Evolutionary conservation across 1,140 invertebrate species (phyloP).

Genomic region (Neodiprion virginianus): DNA sequence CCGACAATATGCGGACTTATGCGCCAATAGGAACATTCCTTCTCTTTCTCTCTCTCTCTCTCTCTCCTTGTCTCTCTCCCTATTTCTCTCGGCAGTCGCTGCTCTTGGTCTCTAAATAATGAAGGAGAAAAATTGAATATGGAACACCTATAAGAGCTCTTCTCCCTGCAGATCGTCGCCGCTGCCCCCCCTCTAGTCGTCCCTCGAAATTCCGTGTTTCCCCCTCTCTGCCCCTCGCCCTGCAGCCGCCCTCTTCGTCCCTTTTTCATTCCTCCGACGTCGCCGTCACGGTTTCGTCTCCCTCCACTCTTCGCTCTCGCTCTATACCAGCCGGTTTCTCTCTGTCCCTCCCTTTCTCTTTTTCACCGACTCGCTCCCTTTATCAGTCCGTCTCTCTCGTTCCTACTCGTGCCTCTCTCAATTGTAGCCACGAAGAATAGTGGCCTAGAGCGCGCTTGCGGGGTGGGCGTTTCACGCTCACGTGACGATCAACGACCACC

Average conservation of each 20-base stretch:
- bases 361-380: constrained; percentile 7
- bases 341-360: constrained; percentile 14
- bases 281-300: constrained; percentile 1
- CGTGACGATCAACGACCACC: constrained; percentile 8
- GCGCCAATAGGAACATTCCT: neutral
- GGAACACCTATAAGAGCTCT: constrained; percentile 5
- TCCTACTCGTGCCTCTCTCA: neutral
- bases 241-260: constrained; percentile 19
- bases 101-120: constrained; percentile 5
- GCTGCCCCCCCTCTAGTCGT: neutral
- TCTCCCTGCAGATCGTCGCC: neutral
- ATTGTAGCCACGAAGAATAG: constrained; percentile 19
- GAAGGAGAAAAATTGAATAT: constrained; percentile 1
- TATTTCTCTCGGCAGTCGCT: neutral
- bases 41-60: constrained; percentile 20
- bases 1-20: neutral
- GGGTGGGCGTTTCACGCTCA: constrained; percentile 41
- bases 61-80: constrained; percentile 22
- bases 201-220: neutral
- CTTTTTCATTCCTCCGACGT: constrained; percentile 18
- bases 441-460: constrained; percentile 36
- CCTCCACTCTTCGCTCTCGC: constrained; percentile 5
- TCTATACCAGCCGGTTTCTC: neutral
- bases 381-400: constrained; percentile 10
- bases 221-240: constrained; percentile 14